Conservation (phyloP, 1,140 invertebrate genomes). For the Tetramorium parvispinum region DNA sequence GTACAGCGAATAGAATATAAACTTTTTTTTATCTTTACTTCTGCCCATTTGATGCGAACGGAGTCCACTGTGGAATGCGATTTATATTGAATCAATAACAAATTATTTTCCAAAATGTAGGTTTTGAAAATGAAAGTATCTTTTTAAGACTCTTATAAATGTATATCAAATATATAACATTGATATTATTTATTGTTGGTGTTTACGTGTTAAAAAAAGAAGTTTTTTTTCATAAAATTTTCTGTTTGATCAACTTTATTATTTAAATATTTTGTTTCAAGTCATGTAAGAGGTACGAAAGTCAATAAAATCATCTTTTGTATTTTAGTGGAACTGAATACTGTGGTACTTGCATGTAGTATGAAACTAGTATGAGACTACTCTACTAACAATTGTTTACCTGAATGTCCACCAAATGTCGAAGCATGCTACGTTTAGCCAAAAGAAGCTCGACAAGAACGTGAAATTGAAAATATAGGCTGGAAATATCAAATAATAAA, state of each 20-base stretch:
- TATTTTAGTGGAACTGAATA: neutral
- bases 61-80: constrained; percentile 81
- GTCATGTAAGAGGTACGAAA: neutral
- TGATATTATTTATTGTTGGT: neutral
- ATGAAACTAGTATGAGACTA: neutral
- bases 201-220: neutral
- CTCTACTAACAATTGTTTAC: constrained; percentile 86
- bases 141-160: too few relatives aligned
- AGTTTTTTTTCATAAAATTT: neutral
- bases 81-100: neutral
- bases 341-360: neutral
- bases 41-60: constrained; percentile 81
- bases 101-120: neutral
- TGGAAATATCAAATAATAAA: constrained; percentile 81
- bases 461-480: constrained; percentile 93
- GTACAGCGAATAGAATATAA: constrained; percentile 89
- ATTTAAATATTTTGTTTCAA: neutral
- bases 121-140: neutral
- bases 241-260: neutral
- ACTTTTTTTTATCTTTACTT: constrained; percentile 87
- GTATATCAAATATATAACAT: too few relatives aligned
- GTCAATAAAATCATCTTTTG: neutral
- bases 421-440: constrained; percentile 96
- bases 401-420: constrained; percentile 95
- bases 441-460: constrained; percentile 94